Conservation (phyloP, 30 jellyfish, hydroid and myxozoan genomes). For the Aurelia sp. region DNA sequence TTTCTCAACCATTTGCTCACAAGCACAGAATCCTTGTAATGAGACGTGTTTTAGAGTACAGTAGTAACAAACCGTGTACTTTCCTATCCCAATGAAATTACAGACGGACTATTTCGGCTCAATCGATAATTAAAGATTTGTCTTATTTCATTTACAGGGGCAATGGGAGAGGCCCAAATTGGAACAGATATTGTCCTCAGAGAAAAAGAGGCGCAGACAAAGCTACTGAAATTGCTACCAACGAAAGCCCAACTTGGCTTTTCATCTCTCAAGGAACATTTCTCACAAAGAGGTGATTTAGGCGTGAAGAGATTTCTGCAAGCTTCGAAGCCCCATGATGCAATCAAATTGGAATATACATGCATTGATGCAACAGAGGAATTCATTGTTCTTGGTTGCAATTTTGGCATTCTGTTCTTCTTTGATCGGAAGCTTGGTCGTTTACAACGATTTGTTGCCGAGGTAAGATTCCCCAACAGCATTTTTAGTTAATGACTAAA, state of each 20-base stretch:
- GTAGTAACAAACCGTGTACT: no score
- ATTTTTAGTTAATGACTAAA: no score
- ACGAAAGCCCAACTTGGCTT: constrained; percentile 98
- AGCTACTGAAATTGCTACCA: constrained; percentile 77
- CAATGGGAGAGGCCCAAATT: constrained; percentile 67
- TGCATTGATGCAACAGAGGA: constrained; percentile 87
- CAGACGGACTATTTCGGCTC: no score
- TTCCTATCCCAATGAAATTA: no score
- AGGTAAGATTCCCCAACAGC: constrained; percentile 50
- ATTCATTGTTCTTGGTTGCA: constrained; percentile 90
- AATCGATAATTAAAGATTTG: no score
- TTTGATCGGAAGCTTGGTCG: constrained; percentile 70
- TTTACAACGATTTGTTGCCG: constrained; percentile 84
- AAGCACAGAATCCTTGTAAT: no score
- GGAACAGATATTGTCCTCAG: constrained; percentile 94
- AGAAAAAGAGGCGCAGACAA: constrained; percentile 78
- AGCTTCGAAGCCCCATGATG: constrained; percentile 85
- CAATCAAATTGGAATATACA: constrained; percentile 90
- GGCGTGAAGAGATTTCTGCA: constrained; percentile 72
- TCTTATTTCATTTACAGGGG: constrained; percentile 2
- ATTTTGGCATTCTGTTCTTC: constrained; percentile 89
- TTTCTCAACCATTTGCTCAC: no score
- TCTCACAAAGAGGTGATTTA: constrained; percentile 69
- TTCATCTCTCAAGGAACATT: constrained; percentile 85
- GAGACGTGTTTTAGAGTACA: no score